These are phyloP conservation scores for Rhinogobio ventralis DNA, from an alignment of 2,797 vertebrate species.

Conservation along the genomic window DNA sequence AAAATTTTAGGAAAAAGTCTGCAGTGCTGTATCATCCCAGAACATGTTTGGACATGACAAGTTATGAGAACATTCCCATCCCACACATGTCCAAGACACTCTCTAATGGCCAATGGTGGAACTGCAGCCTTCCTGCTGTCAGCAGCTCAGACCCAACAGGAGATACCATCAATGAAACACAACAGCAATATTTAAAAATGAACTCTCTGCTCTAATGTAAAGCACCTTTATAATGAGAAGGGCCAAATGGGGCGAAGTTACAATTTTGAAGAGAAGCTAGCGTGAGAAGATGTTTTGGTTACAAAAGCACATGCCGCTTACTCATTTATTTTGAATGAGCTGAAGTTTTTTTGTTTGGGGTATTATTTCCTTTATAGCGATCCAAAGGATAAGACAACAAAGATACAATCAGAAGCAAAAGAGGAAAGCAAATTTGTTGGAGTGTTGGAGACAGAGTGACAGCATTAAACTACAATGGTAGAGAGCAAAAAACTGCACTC, in stretches of 20 bases:
- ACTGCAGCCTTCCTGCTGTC: neutral
- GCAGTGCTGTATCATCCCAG: neutral
- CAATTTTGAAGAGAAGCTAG: conserved; percentile 18
- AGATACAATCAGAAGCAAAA: neutral
- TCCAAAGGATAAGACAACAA: conserved; percentile 3
- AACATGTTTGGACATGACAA: conserved; percentile 25
- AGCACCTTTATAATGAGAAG: neutral
- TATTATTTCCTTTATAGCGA: conserved; percentile 28
- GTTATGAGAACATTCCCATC: conserved; percentile 15
- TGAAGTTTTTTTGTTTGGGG: conserved; percentile 42
- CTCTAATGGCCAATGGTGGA: conserved; percentile 32
- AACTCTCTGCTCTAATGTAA: neutral
- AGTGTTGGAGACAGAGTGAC: neutral
- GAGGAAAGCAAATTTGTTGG: conserved; percentile 1
- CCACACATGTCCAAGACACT: conserved; percentile 5
- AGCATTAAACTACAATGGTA: neutral
- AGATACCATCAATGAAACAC: conserved; percentile 14
- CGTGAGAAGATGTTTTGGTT: conserved; percentile 39
- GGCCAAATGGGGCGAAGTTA: neutral
- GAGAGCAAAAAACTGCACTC: neutral
- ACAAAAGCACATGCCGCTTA: conserved; percentile 21
- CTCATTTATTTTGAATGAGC: conserved; percentile 32
- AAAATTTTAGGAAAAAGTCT: neutral
- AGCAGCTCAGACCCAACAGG: neutral
- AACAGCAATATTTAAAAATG: neutral